phyloP scores from a whole-genome alignment of 2,113 vertebrate species.

The Odontesthes bonariensis region DNA sequence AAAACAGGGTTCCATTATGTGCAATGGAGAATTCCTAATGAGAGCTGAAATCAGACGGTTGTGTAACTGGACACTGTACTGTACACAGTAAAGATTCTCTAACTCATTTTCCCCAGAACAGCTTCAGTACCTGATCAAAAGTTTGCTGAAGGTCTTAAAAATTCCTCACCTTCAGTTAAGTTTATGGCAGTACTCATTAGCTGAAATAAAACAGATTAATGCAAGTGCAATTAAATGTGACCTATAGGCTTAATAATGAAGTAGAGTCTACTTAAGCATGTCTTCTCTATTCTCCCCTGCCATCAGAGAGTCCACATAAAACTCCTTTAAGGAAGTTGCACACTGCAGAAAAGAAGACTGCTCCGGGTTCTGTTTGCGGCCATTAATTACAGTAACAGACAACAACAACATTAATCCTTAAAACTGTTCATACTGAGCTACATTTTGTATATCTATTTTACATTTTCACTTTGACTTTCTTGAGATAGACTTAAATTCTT shows the following conservation, averaged over 20 bases:
- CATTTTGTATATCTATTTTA: neutral
- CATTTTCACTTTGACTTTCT: neutral
- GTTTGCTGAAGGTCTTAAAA: conserved; percentile 83
- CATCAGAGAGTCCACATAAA: conserved; percentile 65
- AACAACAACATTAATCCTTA: neutral
- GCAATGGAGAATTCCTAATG: conserved; percentile 79
- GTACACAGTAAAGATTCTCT: conserved; percentile 84
- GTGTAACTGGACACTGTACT: conserved; percentile 84
- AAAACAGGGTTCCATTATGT: conserved; percentile 48
- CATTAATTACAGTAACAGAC: conserved; percentile 3
- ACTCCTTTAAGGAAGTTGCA: conserved; percentile 51
- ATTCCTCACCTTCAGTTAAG: conserved; percentile 87
- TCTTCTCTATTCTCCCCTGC: conserved; percentile 68
- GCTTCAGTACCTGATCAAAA: conserved; percentile 85
- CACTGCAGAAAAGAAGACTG: conserved; percentile 43
- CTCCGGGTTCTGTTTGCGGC: conserved; percentile 27
- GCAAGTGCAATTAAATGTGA: conserved; percentile 84
- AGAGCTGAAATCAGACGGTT: conserved; percentile 78
- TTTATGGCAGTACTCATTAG: conserved; percentile 85
- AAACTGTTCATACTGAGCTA: neutral
- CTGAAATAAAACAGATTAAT: conserved; percentile 86
- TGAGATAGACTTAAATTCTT: conserved; percentile 19
- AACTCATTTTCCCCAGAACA: conserved; percentile 61
- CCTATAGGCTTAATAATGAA: conserved; percentile 77
- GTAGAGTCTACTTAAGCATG: conserved; percentile 73